Evolutionary conservation across 2,888 invertebrate species (phyloP), one percentile per base, ranked within the genome.

Genomic region (Chorisops tibialis): DNA sequence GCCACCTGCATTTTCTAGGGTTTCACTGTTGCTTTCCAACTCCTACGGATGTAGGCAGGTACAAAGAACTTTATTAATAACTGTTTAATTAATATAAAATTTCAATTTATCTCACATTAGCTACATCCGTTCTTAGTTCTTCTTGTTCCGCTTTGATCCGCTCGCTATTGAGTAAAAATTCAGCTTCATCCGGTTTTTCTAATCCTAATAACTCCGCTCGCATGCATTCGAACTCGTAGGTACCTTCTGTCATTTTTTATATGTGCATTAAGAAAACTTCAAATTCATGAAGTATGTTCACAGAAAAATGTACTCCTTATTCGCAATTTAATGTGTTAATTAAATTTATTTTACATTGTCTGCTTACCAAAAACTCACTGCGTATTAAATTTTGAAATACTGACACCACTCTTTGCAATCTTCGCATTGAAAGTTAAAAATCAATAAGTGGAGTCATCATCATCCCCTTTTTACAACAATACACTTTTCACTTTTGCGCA

Each of bases 181-280:
- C 86, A 45, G 85, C 86, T 72, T 83, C 81, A 67, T 83, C 81
- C 0, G 90, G 91, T 69, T 83, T 82, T 39, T 85, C 83, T 62
- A 88, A 79, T 0, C 90, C 91, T 67, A 91, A 81, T 52, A 91
- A 77, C 74, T 91, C 91, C 0, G 91, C 90, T 63, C 91, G 80
- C 76, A 87, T 86, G 70, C 90, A 89, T 63, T 89, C 90, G 73
- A 88, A 85, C 75, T 88, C 85, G 70, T 89, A 91, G 14, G 86
- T 85, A 67, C 84, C 84, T 72, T 86, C 81, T 21, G 49, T 24
- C 22, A 30, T 30, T 6, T 12, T 49, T 24, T n/a, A n/a, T n/a
- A n/a, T n/a, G n/a, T n/a, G n/a, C n/a, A n/a, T n/a, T n/a, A n/a
- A n/a, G n/a, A n/a, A n/a, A n/a, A n/a, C n/a, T n/a, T n/a, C n/a